Evolutionary conservation across 2,888 invertebrate species (phyloP), one percentile per base, ranked within the genome.

Genomic region (Nasonia oneida): DNA sequence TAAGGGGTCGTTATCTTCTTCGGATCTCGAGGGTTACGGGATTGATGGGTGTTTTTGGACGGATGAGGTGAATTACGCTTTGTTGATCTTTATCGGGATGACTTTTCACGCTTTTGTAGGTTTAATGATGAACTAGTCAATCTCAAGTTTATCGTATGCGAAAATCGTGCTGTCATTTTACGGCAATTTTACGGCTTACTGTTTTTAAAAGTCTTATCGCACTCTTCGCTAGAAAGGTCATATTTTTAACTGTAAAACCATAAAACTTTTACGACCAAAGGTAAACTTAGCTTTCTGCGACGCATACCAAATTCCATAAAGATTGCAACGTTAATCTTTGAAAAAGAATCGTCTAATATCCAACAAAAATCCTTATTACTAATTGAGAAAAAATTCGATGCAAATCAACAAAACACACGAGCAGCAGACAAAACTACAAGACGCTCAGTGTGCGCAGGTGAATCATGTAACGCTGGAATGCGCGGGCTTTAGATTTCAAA

Each of bases 401-500:
- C 47, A n/a, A 61, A 61, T n/a, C 2, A n/a, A 0, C 57, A n/a
- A 61, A 61, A n/a, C n/a, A 61, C 57, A 23, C n/a, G 6, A 61
- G 23, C 8, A 5, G 57, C n/a, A n/a, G n/a, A 6, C 29, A 64
- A 64, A 64, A 23, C 8, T 14, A 12, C 67, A 33, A 10, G 29
- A 14, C 64, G 64, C 64, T n/a, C 10, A 10, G 0, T 12, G 4
- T 2, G 15, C 1, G 1, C 42, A n/a, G 37, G 18, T 81, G 81
- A 81, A 81, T 81, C 37, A 67, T 42, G 57, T n/a, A 53, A 73
- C 42, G 12, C 42, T 18, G 71, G 53, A 82, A 82, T 70, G 50
- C 67, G 3, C 33, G 23, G 82, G 61, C 61, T 67, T 82, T 70
- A 83, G 15, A 83, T 83, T 83, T 70, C 47, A 71, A 78, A 61